Base-by-base conservation (phyloP, 2,113 vertebrate species). In the Eulemur macaco region DNA sequence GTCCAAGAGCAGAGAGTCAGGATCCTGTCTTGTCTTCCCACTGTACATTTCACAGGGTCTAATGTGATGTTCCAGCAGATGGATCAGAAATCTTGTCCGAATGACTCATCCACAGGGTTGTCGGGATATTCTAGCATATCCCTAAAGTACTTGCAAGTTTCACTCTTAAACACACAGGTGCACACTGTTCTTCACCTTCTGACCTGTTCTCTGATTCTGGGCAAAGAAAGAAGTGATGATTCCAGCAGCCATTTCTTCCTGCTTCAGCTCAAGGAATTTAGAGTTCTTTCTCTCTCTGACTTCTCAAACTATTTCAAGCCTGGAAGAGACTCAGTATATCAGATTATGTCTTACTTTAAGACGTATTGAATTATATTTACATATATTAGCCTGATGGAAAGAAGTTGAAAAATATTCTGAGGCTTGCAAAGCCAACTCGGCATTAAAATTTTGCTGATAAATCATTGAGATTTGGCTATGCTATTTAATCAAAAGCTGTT, bases 381-480 rank as follows among this genome's bases (percentile, higher is more conserved):
- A 39, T 96, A 14, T 64, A 63, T 78, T 89, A 66, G 42, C 50
- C 56, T 80, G 71, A 47, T 87, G 29, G 66, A 78, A 90, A 94
- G 50, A 94, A 93, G 34, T 87, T 89, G 78, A 56, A 83, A 89
- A 92, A 89, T 89, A 96, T 82, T 86, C 63, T 56, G 84, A 86
- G 60, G 58, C 17, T 69, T 39, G 12, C 42, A 34, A 94, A 92
- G 73, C 52, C 90, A 91, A 47, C 39, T 52, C 27, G 68, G 42
- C 77, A 15, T 89, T 90, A 66, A 95, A 69, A 54, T 83, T 89
- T 89, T 74, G 27, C 42, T 89, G 42, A 23, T 56, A 73, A 83
- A 91, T 81, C 54, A 47, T 29, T 87, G 80, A 84, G 13, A 87
- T 84, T 87, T 86, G 42, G 63, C 66, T 42, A 18, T 86, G 50